These are phyloP conservation scores for Psammodynastes pulverulentus DNA, from an alignment of 2,113 vertebrate species.

Conservation along the genomic window DNA sequence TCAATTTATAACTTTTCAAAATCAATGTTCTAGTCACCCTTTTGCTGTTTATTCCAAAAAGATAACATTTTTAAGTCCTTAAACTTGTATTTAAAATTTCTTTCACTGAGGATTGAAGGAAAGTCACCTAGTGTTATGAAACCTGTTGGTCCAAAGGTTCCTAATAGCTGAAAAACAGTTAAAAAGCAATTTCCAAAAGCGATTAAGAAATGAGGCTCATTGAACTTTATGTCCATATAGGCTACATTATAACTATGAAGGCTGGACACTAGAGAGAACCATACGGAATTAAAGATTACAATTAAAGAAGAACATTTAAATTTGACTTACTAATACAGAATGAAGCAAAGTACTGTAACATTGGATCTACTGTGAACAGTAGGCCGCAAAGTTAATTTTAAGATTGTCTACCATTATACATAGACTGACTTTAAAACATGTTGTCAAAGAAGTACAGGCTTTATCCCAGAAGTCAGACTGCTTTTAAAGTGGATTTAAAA, in stretches of 20 bases:
- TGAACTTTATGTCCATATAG: not conserved
- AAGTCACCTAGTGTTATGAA: not conserved
- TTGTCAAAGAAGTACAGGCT: not conserved
- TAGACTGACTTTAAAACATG: not conserved
- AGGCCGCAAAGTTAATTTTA: not conserved
- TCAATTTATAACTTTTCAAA: not conserved
- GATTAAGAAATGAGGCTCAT: not conserved
- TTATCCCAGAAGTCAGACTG: not conserved
- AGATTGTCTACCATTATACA: not conserved
- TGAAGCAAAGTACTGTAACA: not conserved
- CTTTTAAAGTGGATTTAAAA: not conserved
- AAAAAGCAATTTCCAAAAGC: not conserved
- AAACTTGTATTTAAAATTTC: not conserved
- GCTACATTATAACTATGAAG: not conserved
- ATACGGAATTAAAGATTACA: not conserved
- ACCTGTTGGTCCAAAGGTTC: not conserved
- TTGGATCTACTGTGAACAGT: not conserved
- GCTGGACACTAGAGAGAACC: not conserved
- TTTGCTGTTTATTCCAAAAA: not conserved
- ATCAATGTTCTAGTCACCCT: not conserved
- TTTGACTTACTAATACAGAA: not conserved
- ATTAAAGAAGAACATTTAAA: not conserved
- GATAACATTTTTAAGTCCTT: not conserved
- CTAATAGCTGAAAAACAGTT: not conserved
- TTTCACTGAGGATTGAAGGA: not conserved